Conservation (phyloP, 2,113 vertebrate species). For the Girardinichthys multiradiatus region DNA sequence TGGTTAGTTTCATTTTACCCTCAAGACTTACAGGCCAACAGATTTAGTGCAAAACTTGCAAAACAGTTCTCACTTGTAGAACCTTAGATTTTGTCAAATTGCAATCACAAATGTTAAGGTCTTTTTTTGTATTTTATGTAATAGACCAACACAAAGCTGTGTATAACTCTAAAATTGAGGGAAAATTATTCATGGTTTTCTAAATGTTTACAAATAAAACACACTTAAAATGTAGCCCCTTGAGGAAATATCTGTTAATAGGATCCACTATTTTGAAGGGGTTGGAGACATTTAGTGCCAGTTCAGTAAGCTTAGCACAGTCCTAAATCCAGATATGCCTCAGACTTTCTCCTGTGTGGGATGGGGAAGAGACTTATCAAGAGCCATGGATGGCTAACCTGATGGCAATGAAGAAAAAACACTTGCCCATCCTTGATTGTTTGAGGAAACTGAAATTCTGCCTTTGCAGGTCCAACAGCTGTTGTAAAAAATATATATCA, state of each 20-base stretch:
- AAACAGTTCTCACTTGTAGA: neutral
- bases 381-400: conserved; percentile 65
- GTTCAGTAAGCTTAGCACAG: conserved; percentile 56
- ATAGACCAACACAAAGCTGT: neutral
- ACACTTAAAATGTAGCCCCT: neutral
- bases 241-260: neutral
- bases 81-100: neutral
- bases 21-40: neutral
- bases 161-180: too few species aligned
- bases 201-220: neutral
- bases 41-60: neutral
- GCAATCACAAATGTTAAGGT: neutral
- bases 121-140: neutral
- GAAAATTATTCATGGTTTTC: too few species aligned
- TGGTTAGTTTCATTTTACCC: neutral
- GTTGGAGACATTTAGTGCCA: too few species aligned
- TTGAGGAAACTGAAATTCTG: conserved; percentile 43
- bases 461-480: conserved; percentile 49
- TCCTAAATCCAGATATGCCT: conserved; percentile 70
- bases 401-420: conserved; percentile 73
- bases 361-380: conserved; percentile 58
- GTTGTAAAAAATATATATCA: conserved; percentile 56
- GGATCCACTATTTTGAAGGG: too few species aligned
- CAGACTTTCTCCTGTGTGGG: conserved; percentile 50
- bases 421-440: conserved; percentile 59